Evolutionary conservation across 35 echinoderm and acorn worm species (phyloP).

Genomic region (Heliocidaris tuberculata): DNA sequence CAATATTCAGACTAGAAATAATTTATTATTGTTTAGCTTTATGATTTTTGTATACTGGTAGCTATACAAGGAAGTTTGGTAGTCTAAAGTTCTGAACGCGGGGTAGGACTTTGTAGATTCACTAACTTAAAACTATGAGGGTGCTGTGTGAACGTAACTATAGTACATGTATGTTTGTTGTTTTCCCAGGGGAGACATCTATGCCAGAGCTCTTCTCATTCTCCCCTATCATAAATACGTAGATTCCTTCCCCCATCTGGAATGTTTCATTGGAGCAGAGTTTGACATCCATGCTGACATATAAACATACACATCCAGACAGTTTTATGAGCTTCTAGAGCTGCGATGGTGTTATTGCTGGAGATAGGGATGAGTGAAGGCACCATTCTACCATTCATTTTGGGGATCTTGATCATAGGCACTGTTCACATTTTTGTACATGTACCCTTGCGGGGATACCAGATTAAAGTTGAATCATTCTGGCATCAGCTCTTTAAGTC

Average conservation of each 20-base stretch:
- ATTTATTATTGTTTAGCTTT: too few species aligned
- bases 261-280: conserved; percentile 19
- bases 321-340: conserved; percentile 23
- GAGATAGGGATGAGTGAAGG: background rate
- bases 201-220: background rate
- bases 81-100: too few species aligned
- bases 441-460: too few species aligned
- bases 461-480: too few species aligned
- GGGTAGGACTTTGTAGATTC: too few species aligned
- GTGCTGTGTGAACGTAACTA: too few species aligned
- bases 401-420: background rate
- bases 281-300: conserved; percentile 28
- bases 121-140: too few species aligned
- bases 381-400: background rate
- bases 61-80: too few species aligned
- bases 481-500: too few species aligned
- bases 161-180: conserved; percentile 18
- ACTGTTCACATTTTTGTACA: background rate
- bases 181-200: background rate
- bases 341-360: background rate
- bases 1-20: too few species aligned
- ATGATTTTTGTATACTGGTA: too few species aligned
- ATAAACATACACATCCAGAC: conserved; percentile 33
- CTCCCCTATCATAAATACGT: background rate
- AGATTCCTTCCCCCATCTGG: conserved; percentile 25